Evolutionary conservation across 2,113 vertebrate genomes (phyloP), one percentile per base, ranked within the genome.

Genomic region (Polyodon spathula): DNA sequence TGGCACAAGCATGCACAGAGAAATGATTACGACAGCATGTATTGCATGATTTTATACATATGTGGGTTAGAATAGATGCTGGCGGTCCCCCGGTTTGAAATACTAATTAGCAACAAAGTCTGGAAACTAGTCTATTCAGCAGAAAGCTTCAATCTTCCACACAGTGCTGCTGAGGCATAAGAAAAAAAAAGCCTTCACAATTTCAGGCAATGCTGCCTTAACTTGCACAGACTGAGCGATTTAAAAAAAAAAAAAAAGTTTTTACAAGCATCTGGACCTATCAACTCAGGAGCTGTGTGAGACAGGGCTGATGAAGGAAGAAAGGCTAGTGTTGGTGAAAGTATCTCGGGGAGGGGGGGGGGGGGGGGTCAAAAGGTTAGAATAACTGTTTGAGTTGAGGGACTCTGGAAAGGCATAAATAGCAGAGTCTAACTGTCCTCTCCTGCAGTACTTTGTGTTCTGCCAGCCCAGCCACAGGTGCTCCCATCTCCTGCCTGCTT

Each of bases 401-500:
- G 82, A 84, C 70, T 73, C 70, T 74, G 78, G 76, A 69, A 82
- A 73, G 68, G 85, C 82, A 89, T 89, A 92, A 91, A 91, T 84
- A 88, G 83, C 79, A 60, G 67, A 71, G 81, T 84, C 71, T 78
- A 60, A 62, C 76, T 64, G 80, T 82, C 71, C 65, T 76, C 66
- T 65, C 63, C 84, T 50, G 85, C 91, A 95, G 92, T 93, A 81
- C 82, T 76, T 77, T 75, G 69, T 75, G 69, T 81, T 76, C 75
- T 84, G 82, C 84, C 83, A 86, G 84, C 83, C 81, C 68, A 83
- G 79, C 80, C 81, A 78, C 76, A 78, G 79, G 79, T 78, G 75
- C 82, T 80, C 77, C 71, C 73, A 66, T 63, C 43, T 60, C 63
- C 62, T 60, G 64, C 43, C 37, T 40, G 51, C 51, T 17, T 60